These are phyloP conservation scores for Clarias batrachus DNA, from an alignment of 2,113 vertebrate genomes.

Conservation along the genomic window DNA sequence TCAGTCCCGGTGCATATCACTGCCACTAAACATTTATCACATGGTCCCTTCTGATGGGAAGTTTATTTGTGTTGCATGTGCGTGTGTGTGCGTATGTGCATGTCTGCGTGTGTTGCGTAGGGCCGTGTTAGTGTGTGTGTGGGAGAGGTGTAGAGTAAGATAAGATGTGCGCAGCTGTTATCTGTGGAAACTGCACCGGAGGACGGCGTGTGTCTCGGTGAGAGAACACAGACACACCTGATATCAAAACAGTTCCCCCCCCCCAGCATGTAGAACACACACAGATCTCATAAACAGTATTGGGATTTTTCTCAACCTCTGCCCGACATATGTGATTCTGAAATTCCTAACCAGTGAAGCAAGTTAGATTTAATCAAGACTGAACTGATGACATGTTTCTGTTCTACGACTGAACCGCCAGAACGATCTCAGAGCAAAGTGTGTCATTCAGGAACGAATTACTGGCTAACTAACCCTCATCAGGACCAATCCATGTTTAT, in stretches of 20 bases:
- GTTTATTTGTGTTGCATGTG: conserved; percentile 5
- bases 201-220: conserved; percentile 32
- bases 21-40: conserved; percentile 33
- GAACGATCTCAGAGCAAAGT: background rate
- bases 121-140: conserved; percentile 31
- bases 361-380: background rate
- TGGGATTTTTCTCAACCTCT: background rate
- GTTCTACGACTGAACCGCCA: background rate
- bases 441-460: background rate
- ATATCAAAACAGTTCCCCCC: background rate
- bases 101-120: conserved; percentile 10
- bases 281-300: background rate
- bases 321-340: background rate
- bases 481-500: background rate
- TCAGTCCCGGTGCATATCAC: conserved; percentile 3
- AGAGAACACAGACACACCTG: conserved; percentile 38
- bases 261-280: background rate
- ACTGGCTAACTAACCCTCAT: background rate
- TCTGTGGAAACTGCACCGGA: conserved; percentile 48
- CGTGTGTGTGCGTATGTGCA: background rate
- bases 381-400: background rate
- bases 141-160: conserved; percentile 35
- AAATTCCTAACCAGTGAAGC: conserved; percentile 13
- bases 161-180: conserved; percentile 44
- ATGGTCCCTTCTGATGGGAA: conserved; percentile 1